Conservation (phyloP, 1,140 invertebrate species). For the Scaptomyza graminum region DNA sequence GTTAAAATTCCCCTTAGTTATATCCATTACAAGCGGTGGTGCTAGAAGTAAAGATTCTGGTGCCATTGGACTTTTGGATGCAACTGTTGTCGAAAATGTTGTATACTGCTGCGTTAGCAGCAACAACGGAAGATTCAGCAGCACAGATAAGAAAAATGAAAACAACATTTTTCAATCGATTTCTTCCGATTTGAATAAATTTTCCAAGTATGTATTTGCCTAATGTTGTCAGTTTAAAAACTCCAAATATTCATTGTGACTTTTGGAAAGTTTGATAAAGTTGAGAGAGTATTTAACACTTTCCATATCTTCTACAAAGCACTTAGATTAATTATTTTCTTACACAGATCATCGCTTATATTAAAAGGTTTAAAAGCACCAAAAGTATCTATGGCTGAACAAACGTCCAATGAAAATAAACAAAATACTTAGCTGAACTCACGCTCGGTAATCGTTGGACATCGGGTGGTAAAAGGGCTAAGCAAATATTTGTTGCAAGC, state of each 20-base stretch:
- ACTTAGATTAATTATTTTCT: neutral
- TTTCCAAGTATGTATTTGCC: neutral
- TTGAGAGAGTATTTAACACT: neutral
- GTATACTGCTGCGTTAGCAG: neutral
- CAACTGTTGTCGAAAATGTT: too few relatives aligned
- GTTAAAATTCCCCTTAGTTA: conserved; percentile 45
- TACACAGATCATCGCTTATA: neutral
- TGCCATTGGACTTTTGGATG: too few relatives aligned
- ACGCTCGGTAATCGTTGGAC: conserved; percentile 45
- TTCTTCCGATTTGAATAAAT: neutral
- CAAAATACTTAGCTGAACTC: conserved; percentile 31
- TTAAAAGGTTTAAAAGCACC: conserved; percentile 43
- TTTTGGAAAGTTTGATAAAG: neutral
- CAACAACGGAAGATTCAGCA: neutral
- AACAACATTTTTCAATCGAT: conserved; percentile 6
- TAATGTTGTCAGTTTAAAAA: conserved; percentile 4
- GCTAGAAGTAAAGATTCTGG: neutral
- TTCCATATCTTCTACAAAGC: neutral
- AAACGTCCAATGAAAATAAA: conserved; percentile 64
- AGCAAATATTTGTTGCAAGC: conserved; percentile 69
- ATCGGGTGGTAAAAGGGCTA: conserved; percentile 68
- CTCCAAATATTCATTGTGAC: neutral
- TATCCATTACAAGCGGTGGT: conserved; percentile 20
- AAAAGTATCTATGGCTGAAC: conserved; percentile 23
- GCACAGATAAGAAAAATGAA: neutral